phyloP scores from a whole-genome alignment of 2,113 vertebrate species.

The Oenanthe melanoleuca region DNA sequence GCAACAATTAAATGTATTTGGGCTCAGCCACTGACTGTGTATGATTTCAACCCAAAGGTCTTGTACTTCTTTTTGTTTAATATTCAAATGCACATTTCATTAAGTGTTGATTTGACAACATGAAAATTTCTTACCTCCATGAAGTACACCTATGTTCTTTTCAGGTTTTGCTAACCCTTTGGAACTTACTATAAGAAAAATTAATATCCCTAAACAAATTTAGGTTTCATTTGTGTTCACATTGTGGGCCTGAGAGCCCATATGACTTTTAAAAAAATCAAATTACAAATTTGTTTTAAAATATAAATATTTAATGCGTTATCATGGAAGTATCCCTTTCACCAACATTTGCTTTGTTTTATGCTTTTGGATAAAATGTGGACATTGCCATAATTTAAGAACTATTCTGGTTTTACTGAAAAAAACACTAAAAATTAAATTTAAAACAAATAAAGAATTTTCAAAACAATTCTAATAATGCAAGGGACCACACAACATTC shows the following conservation, averaged over 20 bases:
- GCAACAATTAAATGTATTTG: conserved; percentile 30
- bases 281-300: neutral
- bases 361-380: neutral
- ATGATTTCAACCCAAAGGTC: neutral
- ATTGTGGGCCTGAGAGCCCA: neutral
- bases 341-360: neutral
- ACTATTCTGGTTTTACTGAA: neutral
- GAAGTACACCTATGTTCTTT: neutral
- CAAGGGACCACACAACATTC: neutral
- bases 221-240: neutral
- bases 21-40: neutral
- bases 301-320: neutral
- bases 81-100: neutral
- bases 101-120: neutral
- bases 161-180: neutral
- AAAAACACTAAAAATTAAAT: neutral
- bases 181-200: neutral
- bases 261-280: fast-evolving
- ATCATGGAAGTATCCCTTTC: neutral
- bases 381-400: neutral
- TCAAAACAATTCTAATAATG: neutral
- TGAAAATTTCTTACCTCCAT: neutral
- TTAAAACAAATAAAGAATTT: neutral
- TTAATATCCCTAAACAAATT: neutral
- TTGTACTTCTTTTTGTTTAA: neutral